phyloP scores from a whole-genome alignment of 2,113 vertebrate species.

The Serilophus lunatus region DNA sequence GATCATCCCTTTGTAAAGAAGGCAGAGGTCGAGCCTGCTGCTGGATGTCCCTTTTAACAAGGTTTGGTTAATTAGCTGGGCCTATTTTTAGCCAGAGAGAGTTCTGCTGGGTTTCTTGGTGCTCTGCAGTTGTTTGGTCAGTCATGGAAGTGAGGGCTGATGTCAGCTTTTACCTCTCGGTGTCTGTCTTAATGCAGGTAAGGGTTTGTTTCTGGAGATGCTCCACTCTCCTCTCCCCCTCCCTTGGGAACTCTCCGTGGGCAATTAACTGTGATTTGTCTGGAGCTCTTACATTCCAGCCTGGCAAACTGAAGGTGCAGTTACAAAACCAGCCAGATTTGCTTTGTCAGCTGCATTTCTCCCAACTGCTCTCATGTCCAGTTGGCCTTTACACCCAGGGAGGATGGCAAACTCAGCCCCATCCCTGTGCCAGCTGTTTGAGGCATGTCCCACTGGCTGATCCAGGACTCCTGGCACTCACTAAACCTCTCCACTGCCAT shows the following conservation, averaged over 20 bases:
- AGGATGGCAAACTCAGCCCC: background rate
- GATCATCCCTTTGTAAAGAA: background rate
- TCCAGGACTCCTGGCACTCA: background rate
- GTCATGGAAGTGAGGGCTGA: background rate
- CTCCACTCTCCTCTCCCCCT: background rate
- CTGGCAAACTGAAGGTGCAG: background rate
- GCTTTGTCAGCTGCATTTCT: background rate
- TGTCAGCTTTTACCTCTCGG: background rate
- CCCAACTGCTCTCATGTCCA: rapidly evolving
- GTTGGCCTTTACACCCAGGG: background rate
- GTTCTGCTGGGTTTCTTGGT: background rate
- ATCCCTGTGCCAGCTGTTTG: background rate
- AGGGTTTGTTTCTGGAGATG: background rate
- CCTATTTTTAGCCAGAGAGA: background rate
- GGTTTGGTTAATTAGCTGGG: background rate
- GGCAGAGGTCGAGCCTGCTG: background rate
- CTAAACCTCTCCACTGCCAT: rapidly evolving
- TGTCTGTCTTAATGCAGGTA: background rate
- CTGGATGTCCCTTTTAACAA: background rate
- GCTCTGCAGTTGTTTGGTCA: background rate
- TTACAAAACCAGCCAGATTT: background rate
- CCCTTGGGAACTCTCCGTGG: background rate
- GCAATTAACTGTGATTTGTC: background rate
- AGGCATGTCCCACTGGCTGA: background rate
- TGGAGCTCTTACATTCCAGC: rapidly evolving